Percentiles rank a stretch among this genome's conserved stretches.
Conservation (phyloP, 2,797 vertebrate species). For the Silurus lanzhouensis region DNA sequence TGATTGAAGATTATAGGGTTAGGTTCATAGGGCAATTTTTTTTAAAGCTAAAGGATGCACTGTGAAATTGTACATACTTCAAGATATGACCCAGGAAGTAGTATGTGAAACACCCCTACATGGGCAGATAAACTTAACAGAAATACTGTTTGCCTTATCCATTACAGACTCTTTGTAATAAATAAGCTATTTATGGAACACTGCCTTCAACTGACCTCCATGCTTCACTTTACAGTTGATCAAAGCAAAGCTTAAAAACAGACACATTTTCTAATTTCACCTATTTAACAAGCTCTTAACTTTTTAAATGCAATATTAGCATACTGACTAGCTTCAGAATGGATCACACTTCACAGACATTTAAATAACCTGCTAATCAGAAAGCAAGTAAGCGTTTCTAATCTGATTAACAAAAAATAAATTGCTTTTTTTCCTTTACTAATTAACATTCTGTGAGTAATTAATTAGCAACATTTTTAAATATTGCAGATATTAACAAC, state of each 20-base stretch:
- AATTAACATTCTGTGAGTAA: constrained; percentile 71
- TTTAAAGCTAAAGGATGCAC: not conserved
- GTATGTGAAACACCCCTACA: not conserved
- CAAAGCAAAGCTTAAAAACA: constrained; percentile 61
- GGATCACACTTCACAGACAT: constrained; percentile 65
- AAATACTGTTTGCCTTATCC: not conserved
- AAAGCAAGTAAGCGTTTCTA: constrained; percentile 76
- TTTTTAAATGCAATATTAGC: constrained; percentile 62
- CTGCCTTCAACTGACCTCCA: constrained; percentile 61
- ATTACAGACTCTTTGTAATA: not conserved
- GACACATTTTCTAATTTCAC: constrained; percentile 56
- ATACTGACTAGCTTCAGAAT: constrained; percentile 67
- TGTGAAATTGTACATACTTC: not conserved
- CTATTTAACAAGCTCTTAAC: constrained; percentile 61
- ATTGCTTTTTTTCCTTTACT: constrained; percentile 58
- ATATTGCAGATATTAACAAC: constrained; percentile 16
- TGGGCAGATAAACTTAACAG: not conserved
- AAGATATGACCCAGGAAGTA: not conserved
- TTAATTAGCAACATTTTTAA: constrained; percentile 67
- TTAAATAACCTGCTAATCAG: constrained; percentile 76
- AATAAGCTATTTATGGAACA: constrained; percentile 52
- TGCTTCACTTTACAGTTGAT: constrained; percentile 62
- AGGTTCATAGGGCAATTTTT: too few relatives aligned
- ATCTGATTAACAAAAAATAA: constrained; percentile 70
- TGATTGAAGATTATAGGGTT: not conserved